Percentiles rank a stretch among this genome's conserved stretches.
These are phyloP conservation scores for Trialeurodes vaporariorum DNA, from an alignment of 1,140 invertebrate genomes.

Conservation along the genomic window DNA sequence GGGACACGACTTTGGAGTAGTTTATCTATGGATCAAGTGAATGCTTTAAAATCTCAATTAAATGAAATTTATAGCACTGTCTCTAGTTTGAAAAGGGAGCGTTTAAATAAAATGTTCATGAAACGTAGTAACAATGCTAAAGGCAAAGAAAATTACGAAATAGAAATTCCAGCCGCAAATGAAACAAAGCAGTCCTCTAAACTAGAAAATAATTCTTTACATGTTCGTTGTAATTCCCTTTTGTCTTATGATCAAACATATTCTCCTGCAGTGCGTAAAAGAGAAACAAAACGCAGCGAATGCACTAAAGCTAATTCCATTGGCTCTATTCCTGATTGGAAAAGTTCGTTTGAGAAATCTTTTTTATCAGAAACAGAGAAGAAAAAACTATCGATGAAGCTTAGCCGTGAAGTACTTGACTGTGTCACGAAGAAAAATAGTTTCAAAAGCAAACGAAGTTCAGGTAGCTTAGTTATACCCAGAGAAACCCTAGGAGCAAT, in stretches of 20 bases:
- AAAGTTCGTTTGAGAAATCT: constrained; percentile 16
- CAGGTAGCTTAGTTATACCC: constrained; percentile 36
- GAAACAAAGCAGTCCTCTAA: constrained; percentile 4
- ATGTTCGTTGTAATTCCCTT: constrained; percentile 57
- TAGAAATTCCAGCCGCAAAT: constrained; percentile 30
- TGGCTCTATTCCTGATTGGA: constrained; percentile 38
- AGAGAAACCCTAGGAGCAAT: constrained; percentile 51
- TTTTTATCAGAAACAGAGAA: constrained; percentile 53
- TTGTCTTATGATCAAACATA: constrained; percentile 35
- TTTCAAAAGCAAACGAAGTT: constrained; percentile 34
- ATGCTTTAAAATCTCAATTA: constrained; percentile 63
- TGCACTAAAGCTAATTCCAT: constrained; percentile 43
- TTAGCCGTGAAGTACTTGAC: constrained; percentile 58
- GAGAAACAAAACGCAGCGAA: constrained; percentile 29
- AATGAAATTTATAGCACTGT: constrained; percentile 64
- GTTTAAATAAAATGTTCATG: constrained; percentile 27
- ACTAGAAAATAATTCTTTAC: constrained; percentile 23
- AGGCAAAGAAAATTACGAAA: constrained; percentile 20
- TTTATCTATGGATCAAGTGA: constrained; percentile 70
- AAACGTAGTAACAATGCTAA: constrained; percentile 38
- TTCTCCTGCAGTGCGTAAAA: constrained; percentile 32
- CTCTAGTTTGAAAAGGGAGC: constrained; percentile 34
- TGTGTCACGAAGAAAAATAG: constrained; percentile 34
- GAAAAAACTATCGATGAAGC: constrained; percentile 51
- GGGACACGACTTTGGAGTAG: constrained; percentile 69